Evolutionary conservation across 2,888 invertebrate species (phyloP).

Genomic region (Myopa testacea): DNA sequence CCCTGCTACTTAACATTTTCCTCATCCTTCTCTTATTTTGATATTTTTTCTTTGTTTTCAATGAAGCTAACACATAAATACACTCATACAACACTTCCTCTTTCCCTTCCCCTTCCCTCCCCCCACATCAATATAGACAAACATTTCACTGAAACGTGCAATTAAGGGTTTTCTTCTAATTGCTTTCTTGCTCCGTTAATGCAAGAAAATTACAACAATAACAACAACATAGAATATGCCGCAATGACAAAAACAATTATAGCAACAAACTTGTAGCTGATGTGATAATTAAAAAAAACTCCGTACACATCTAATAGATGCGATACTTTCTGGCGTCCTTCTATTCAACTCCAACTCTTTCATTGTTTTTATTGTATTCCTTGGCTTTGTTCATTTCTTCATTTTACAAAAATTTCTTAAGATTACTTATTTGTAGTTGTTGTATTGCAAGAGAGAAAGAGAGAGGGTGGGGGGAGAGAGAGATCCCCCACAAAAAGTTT

Average conservation of each 20-base stretch:
- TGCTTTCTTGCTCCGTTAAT: conserved; percentile 21
- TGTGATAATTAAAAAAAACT: conserved; percentile 26
- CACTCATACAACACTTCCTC: not conserved
- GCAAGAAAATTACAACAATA: conserved; percentile 1
- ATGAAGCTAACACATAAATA: conserved; percentile 12
- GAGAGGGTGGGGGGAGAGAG: no score
- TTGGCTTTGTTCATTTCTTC: not conserved
- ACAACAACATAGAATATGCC: not conserved
- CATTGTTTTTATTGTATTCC: not conserved
- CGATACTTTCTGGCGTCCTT: not conserved
- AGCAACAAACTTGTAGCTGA: not conserved
- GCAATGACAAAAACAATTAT: not conserved
- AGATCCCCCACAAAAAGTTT: no score
- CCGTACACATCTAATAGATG: not conserved
- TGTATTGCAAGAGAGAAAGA: no score
- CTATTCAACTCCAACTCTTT: not conserved
- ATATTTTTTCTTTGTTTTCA: not conserved
- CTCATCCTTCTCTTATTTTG: not conserved
- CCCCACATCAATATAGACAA: not conserved
- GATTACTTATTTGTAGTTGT: no score
- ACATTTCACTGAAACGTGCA: conserved; percentile 27
- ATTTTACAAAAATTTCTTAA: no score
- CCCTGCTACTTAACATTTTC: not conserved
- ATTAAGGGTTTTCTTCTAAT: conserved; percentile 31
- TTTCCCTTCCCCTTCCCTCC: not conserved